Base-by-base conservation (phyloP, 2,888 invertebrate genomes). In the Homarus gammarus region DNA sequence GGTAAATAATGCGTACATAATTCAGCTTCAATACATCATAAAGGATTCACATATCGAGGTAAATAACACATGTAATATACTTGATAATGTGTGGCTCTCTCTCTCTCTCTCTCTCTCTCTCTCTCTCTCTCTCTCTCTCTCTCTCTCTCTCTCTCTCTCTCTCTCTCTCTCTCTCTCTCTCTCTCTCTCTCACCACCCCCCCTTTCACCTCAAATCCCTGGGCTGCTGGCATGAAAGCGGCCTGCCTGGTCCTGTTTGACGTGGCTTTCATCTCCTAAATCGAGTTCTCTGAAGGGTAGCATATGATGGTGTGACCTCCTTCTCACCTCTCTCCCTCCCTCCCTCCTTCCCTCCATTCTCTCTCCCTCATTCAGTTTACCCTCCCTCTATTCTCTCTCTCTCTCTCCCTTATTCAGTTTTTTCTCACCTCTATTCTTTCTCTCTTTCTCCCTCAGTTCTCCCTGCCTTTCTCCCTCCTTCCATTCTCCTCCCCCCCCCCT, bases 241-340 rank as follows among this genome's bases (percentile, higher is more conserved):
- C 38, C 36, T 38, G n/a, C 36, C n/a, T 5, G 44, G 36, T n/a
- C 61, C 5, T 61, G 79, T 79, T 79, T 79, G 56, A 61, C 61
- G 56, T 36, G 61, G 33, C 61, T 79, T 79, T 79, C 61, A 79
- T 61, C 79, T 31, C 36, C 78, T 79, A 79, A 61, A 61, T 79
- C 78, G 78, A 78, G 78, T 78, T 78, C 51, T 51, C 78, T 33
- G 44, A 51, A 56, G 78, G 33, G 78, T 56, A 78, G 38, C 78
- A 78, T 36, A 31, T 51, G 51, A 36, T 38, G 78, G 33, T 51
- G 77, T 31, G 49, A 56, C 78, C 36, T 36, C 61, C 61, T 38
- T 36, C 10, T n/a, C 36, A 36, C 27, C 44, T 44, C 44, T 36
- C 38, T 44, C 73, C 40, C 73, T 27, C 73, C n/a, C 72, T 72